Percentiles rank a stretch among this genome's conserved stretches.
These are phyloP conservation scores for Drosophila fulvimacula DNA, from an alignment of 2,888 invertebrate genomes.

Conservation along the genomic window DNA sequence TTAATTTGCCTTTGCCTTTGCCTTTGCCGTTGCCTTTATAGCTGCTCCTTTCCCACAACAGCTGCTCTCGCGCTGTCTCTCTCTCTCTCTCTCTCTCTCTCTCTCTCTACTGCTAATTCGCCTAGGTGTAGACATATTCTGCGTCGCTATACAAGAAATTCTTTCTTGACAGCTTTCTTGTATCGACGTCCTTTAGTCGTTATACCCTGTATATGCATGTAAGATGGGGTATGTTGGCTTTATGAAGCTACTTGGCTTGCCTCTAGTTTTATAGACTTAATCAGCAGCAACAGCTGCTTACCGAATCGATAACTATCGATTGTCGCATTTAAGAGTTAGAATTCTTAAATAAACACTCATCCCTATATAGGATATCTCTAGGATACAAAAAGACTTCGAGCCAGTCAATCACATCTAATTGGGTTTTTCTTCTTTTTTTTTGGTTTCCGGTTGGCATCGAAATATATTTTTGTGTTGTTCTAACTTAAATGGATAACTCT, in stretches of 20 bases:
- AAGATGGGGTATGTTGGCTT: neutral
- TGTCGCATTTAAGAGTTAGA: neutral
- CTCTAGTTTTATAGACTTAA: neutral
- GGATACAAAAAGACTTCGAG: too few species aligned
- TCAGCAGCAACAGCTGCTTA: neutral
- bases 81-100: neutral
- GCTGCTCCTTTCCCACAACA: constrained; percentile 31
- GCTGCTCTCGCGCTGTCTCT: neutral
- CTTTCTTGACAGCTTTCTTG: constrained; percentile 1
- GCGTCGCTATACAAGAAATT: neutral
- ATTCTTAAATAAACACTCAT: too few species aligned
- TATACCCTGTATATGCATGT: neutral
- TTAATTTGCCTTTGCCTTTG: constrained; percentile 58
- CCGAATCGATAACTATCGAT: neutral
- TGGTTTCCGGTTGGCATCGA: neutral
- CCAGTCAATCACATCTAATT: too few species aligned
- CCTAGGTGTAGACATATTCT: constrained; percentile 4
- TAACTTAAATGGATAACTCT: neutral
- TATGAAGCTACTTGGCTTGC: too few species aligned
- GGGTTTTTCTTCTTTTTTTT: neutral
- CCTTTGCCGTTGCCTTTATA: constrained; percentile 31
- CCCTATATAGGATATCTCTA: too few species aligned
- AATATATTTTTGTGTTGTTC: constrained; percentile 1
- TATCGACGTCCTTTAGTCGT: neutral
- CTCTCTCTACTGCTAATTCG: neutral